Percentiles rank a stretch among this genome's conserved stretches.
phyloP scores from a whole-genome alignment of 2,888 invertebrate species.

The Synanthedon myopaeformis region DNA sequence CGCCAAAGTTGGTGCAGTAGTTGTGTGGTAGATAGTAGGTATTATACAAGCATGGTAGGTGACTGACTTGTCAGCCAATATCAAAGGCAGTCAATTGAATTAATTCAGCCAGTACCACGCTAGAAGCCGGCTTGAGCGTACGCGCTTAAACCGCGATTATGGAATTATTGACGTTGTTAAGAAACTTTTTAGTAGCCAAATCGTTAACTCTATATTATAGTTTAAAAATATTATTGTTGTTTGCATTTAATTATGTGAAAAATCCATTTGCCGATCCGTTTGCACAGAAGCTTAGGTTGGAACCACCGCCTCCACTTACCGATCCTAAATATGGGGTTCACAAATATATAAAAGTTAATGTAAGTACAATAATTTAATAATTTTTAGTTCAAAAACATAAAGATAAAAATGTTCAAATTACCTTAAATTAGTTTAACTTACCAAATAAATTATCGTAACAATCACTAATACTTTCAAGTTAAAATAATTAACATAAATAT shows the following conservation, averaged over 20 bases:
- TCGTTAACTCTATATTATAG: slow-evolving; percentile 29
- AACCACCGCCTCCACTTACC: slow-evolving; percentile 54
- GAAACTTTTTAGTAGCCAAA: slow-evolving; percentile 28
- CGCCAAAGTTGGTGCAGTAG: too few species aligned
- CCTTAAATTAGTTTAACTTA: not conserved
- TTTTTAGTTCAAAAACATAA: not conserved
- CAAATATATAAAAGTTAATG: slow-evolving; percentile 66
- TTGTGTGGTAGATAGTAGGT: not conserved
- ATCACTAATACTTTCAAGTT: too few species aligned
- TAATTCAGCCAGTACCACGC: not conserved
- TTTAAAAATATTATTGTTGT: slow-evolving; percentile 18
- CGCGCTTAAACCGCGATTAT: slow-evolving; percentile 4
- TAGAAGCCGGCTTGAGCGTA: not conserved
- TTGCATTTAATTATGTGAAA: slow-evolving; percentile 33
- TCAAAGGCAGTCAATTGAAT: not conserved
- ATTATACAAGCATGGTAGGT: too few species aligned
- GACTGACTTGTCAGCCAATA: not conserved
- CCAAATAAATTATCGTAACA: too few species aligned
- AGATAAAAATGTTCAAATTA: not conserved
- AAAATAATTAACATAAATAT: too few species aligned
- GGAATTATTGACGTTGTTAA: slow-evolving; percentile 8
- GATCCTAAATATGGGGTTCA: slow-evolving; percentile 67
- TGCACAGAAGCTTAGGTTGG: slow-evolving; percentile 42
- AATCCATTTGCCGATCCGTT: slow-evolving; percentile 38
- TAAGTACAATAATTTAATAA: slow-evolving; percentile 28